Percentiles rank a stretch among this genome's conserved stretches.
phyloP scores from a whole-genome alignment of 2,113 vertebrate species.

The Eudyptes chrysolophus region DNA sequence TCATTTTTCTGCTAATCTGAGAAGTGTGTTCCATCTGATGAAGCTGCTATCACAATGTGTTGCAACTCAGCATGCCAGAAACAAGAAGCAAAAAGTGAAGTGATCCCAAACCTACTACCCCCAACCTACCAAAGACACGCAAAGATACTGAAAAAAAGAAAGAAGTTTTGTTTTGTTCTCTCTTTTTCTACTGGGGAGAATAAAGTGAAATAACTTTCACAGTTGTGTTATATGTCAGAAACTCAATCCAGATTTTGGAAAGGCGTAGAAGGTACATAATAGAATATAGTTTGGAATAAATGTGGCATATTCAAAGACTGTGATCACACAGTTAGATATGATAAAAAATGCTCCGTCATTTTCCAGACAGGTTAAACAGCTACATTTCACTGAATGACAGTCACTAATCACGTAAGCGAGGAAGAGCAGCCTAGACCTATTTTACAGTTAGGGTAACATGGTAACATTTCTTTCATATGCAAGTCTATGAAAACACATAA shows the following conservation, averaged over 20 bases:
- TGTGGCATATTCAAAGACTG: not conserved
- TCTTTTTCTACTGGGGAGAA: not conserved
- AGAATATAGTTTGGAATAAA: not conserved
- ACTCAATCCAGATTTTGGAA: not conserved
- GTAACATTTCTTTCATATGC: not conserved
- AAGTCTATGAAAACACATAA: not conserved
- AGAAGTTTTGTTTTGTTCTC: not conserved
- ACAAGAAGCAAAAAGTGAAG: not conserved
- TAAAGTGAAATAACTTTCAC: not conserved
- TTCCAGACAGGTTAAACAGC: not conserved
- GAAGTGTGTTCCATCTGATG: not conserved
- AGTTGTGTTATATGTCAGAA: not conserved
- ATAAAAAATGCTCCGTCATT: not conserved
- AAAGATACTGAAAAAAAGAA: not conserved
- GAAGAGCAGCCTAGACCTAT: not conserved
- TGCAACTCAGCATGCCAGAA: not conserved
- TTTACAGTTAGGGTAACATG: not conserved
- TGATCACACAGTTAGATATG: not conserved
- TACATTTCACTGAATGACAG: not conserved
- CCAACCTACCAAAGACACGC: not conserved
- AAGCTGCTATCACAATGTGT: not conserved
- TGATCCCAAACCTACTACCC: accelerated
- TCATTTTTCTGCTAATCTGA: not conserved
- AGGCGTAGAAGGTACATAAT: accelerated
- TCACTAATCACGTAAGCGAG: not conserved